Conservation (phyloP, 2,888 invertebrate genomes). For the Netelia inedita region DNA sequence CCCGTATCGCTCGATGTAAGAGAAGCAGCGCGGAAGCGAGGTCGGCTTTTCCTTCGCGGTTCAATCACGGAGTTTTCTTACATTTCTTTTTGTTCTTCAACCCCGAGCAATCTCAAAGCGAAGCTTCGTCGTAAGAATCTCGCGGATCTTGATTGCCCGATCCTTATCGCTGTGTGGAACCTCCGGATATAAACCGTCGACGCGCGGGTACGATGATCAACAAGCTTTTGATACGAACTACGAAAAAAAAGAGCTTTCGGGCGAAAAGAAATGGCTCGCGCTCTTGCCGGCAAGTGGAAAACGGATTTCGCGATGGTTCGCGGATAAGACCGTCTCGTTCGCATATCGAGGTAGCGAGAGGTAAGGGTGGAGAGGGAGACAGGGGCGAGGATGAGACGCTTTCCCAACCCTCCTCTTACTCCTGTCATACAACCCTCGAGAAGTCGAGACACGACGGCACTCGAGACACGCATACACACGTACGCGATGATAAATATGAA, state of each 20-base stretch:
- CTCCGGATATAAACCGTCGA: background rate
- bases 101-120: background rate
- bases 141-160: constrained; percentile 27
- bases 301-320: constrained; percentile 46
- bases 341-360: background rate
- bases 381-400: no score
- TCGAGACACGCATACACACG: constrained; percentile 40
- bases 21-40: constrained; percentile 7
- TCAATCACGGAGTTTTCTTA: background rate
- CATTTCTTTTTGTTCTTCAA: background rate
- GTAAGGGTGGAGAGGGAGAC: no score
- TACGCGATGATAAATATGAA: constrained; percentile 57
- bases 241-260: constrained; percentile 20
- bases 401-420: constrained; percentile 23
- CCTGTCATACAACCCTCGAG: constrained; percentile 33
- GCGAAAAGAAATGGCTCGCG: constrained; percentile 35
- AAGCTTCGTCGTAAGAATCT: background rate
- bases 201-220: constrained; percentile 30
- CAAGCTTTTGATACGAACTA: constrained; percentile 40
- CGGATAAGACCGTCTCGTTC: constrained; percentile 47
- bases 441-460: constrained; percentile 37
- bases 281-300: constrained; percentile 30
- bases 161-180: constrained; percentile 36
- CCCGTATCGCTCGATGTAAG: constrained; percentile 38
- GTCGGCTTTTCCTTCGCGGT: constrained; percentile 10